Percentiles rank a stretch among this genome's conserved stretches.
phyloP scores from a whole-genome alignment of 2,113 vertebrate genomes.

The Prochilodus magdalenae region DNA sequence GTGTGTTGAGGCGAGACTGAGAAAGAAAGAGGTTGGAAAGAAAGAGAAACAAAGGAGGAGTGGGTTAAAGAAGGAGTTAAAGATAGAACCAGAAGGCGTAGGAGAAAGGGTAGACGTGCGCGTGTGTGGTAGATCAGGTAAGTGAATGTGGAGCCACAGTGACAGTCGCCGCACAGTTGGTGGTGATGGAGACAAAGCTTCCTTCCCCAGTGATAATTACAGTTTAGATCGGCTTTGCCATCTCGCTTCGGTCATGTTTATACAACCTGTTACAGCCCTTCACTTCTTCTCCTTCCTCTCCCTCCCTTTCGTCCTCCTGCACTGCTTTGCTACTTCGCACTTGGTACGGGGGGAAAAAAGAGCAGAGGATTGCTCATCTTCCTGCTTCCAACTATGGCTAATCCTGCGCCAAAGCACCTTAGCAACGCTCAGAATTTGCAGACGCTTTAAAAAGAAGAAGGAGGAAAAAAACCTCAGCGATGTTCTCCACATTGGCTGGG shows the following conservation, averaged over 20 bases:
- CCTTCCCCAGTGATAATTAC: constrained; percentile 53
- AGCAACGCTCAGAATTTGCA: constrained; percentile 79
- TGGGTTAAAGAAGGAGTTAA: constrained; percentile 9
- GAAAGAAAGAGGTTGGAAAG: constrained; percentile 5
- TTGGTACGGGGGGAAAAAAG: constrained; percentile 68
- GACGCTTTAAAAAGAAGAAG: constrained; percentile 70
- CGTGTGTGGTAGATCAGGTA: constrained; percentile 36
- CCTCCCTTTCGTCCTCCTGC: constrained; percentile 15
- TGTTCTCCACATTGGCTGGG: constrained; percentile 73
- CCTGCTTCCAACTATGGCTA: constrained; percentile 73
- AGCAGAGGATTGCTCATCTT: constrained; percentile 77
- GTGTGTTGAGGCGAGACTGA: constrained; percentile 1
- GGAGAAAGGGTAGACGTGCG: constrained; percentile 3
- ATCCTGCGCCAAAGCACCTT: constrained; percentile 80
- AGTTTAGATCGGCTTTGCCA: constrained; percentile 44
- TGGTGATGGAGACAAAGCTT: constrained; percentile 44
- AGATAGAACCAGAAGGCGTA: background rate
- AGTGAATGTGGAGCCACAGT: constrained; percentile 41
- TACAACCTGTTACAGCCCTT: constrained; percentile 48
- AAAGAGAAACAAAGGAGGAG: background rate
- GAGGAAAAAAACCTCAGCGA: constrained; percentile 1
- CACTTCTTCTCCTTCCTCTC: constrained; percentile 2
- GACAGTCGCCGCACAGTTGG: constrained; percentile 38
- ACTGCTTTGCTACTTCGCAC: constrained; percentile 57
- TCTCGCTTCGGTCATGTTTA: constrained; percentile 48